Base-by-base conservation (phyloP, 2,797 vertebrate genomes). In the Oreochromis grahami region DNA sequence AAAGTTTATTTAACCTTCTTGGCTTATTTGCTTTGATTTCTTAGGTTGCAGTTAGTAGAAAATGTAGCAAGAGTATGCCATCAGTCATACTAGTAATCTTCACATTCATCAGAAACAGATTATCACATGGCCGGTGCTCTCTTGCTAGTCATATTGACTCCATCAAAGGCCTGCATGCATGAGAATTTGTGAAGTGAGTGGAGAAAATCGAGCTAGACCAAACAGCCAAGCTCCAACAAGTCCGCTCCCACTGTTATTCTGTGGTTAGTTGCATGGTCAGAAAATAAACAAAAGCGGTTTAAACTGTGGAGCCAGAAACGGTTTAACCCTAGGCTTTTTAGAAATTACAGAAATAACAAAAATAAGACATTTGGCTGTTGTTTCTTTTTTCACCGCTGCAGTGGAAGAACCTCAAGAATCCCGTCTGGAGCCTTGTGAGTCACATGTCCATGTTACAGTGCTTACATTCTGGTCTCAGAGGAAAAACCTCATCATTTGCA, bases 231-330 rank as follows among this genome's bases (percentile, higher is more conserved):
- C 94, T 95, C 94, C 94, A 91, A 92, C 91, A 92, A 94, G 93
- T 95, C 93, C 92, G 89, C 91, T 94, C 93, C 92, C 92, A 93
- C 92, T 96, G 94, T 95, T 95, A 94, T 95, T 95, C 93, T 96
- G 96, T 93, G 96, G 96, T 96, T 94, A 92, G 95, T 96, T 96
- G 96, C 94, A 96, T 96, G 95, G 95, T 96, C 93, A 96, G 93
- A 96, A 96, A 96, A 96, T 95, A 97, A 96, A 96, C 96, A 96
- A 95, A 94, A 91, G 94, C 19, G 93, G 94, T 95, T 95, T 90
- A 89, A 93, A 93, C 93, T 82, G 91, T 93, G 93, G 95, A 96
- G 94, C 95, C 95, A 94, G 94, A 93, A 96, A 96, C 88, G 90
- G 94, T 95, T 96, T 95, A 95, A 96, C 94, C 95, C 91, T 90